Evolutionary conservation across 2,113 vertebrate genomes (phyloP), one percentile per base, ranked within the genome.

Genomic region (Microcebus murinus): DNA sequence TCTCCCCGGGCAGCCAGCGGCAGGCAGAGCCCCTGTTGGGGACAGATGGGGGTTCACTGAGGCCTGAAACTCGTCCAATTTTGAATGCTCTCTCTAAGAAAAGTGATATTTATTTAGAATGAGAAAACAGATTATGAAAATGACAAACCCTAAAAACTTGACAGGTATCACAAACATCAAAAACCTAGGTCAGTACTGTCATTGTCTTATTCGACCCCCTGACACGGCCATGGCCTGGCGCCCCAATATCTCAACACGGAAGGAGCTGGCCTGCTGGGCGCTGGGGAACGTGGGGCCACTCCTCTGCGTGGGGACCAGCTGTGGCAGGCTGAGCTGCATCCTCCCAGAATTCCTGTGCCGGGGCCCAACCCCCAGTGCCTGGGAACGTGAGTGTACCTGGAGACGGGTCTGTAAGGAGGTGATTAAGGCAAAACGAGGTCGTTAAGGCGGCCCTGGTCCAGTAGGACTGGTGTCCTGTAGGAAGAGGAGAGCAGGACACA

Each of bases 361-460:
- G 71, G 20, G 13, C 34, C 29, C 45, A 77, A 20, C 2, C 0
- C 27, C 34, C 39, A 52, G 71, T 39, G 36, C 21, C 85, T 84
- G 3, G 15, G 34, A 25, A 31, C 48, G 68, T 10, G 67, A 31
- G 15, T 10, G 14, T 29, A 21, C 45, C 70, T 61, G n/a, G 52
- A 80, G 11, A 23, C 3, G 2, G 29, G 34, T 65, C 70, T 77
- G 57, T 29, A n/a, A 27, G 42, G 86, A 77, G 39, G 1, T 23
- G 10, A 29, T 4, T 34, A 57, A 39, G 11, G n/a, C 82, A 13
- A 76, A 42, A 55, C 18, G 55, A 77, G 55, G 23, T 50, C n/a
- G 23, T 1, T 7, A 17, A 11, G 31, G 15, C 17, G 7, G 20
- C 17, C 3, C 0, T 8, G n/a, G 13, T 29, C 48, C 23, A 14